Evolutionary conservation across 2,797 vertebrate genomes (phyloP).

Genomic region (Harpagifer antarcticus): DNA sequence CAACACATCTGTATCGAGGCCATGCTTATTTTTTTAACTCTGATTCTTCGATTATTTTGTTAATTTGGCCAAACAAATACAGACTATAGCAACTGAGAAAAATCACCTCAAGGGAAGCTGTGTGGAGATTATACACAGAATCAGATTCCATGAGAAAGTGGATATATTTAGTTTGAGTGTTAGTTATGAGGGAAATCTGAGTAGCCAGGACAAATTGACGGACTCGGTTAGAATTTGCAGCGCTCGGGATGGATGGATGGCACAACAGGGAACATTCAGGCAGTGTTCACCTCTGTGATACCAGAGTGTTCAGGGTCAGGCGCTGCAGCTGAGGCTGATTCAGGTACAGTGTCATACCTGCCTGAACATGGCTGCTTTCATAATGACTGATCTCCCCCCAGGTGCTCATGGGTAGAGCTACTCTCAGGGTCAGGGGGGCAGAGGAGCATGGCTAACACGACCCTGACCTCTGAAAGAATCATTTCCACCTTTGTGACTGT

Average conservation of each 20-base stretch:
- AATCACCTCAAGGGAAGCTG: not conserved
- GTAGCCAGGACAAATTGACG: constrained; percentile 59
- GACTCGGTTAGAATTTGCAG: constrained; percentile 30
- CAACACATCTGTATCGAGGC: not conserved
- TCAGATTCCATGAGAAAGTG: constrained; percentile 5
- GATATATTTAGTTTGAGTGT: constrained; percentile 26
- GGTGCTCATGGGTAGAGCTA: constrained; percentile 38
- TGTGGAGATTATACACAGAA: constrained; percentile 14
- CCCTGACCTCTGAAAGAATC: constrained; percentile 47
- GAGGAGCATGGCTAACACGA: constrained; percentile 48
- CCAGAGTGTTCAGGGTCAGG: constrained; percentile 18
- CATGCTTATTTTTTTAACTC: not conserved
- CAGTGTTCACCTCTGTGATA: constrained; percentile 51
- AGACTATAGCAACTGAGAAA: not conserved
- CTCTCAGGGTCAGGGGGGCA: constrained; percentile 30
- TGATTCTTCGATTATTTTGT: not conserved
- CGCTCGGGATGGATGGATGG: constrained; percentile 67
- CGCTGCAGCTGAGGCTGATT: not conserved
- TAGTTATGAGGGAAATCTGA: constrained; percentile 57
- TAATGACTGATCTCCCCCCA: constrained; percentile 31
- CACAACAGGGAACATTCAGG: constrained; percentile 45
- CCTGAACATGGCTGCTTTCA: constrained; percentile 19
- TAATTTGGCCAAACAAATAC: not conserved
- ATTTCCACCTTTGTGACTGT: constrained; percentile 48
- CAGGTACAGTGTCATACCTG: constrained; percentile 27